Evolutionary conservation across 2,797 vertebrate genomes (phyloP).

Genomic region (Gymnothorax reevesii): DNA sequence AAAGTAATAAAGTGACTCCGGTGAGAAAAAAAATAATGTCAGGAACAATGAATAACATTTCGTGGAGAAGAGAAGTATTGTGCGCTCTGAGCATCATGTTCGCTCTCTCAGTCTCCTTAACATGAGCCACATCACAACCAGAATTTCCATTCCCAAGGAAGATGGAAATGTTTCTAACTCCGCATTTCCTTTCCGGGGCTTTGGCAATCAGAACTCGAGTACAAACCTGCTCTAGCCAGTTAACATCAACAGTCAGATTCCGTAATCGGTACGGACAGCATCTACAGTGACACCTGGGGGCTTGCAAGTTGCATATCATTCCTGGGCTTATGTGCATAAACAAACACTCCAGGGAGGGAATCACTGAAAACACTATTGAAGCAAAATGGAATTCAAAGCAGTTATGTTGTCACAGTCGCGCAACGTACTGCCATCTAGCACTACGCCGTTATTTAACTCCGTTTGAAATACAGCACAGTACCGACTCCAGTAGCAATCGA

Average conservation of each 20-base stretch:
- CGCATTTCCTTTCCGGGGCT: background rate
- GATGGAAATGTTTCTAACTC: background rate
- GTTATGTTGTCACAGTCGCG: background rate
- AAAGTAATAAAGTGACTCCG: too few species aligned
- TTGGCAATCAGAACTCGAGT: background rate
- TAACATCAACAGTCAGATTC: background rate
- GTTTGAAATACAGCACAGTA: background rate
- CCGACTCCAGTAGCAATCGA: background rate
- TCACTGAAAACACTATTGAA: background rate
- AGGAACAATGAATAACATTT: too few species aligned
- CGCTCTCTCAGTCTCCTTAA: background rate
- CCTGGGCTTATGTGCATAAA: background rate
- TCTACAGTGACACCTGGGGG: background rate
- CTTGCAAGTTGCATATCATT: background rate
- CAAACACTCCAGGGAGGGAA: background rate
- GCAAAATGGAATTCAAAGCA: background rate
- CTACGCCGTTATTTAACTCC: background rate
- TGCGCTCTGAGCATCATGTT: background rate
- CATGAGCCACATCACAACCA: background rate
- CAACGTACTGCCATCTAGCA: background rate
- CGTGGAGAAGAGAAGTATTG: too few species aligned
- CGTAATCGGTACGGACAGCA: background rate
- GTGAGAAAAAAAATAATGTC: too few species aligned
- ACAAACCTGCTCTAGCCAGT: background rate
- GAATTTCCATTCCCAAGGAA: background rate